phyloP scores from a whole-genome alignment of 2,113 vertebrate species.

The Ailuropoda melanoleuca region DNA sequence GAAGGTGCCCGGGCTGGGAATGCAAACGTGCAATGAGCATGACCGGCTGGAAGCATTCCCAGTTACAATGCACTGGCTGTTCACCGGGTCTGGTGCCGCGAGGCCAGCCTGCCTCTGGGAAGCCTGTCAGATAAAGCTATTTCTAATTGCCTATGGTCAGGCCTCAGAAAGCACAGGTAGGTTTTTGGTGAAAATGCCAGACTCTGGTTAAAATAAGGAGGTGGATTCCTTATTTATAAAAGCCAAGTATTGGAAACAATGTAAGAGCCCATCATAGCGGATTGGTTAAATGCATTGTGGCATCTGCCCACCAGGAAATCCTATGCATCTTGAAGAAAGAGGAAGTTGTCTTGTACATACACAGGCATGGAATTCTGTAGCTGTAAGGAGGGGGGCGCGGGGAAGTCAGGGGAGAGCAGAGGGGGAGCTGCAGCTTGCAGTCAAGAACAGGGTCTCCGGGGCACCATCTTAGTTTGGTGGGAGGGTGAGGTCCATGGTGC shows the following conservation, averaged over 20 bases:
- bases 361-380: neutral
- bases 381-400: neutral
- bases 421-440: neutral
- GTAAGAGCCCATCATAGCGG: neutral
- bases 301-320: neutral
- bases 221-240: neutral
- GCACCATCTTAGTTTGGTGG: neutral
- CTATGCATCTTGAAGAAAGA: neutral
- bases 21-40: neutral
- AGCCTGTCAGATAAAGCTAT: neutral
- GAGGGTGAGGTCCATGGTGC: neutral
- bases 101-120: neutral
- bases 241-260: neutral
- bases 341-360: neutral
- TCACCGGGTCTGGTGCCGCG: neutral
- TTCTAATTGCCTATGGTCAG: neutral
- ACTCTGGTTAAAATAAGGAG: neutral
- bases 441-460: neutral
- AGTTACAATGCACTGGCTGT: neutral
- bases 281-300: neutral
- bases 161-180: neutral
- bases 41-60: neutral
- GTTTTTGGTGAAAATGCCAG: neutral
- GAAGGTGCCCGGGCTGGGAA: neutral
- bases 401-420: neutral